Evolutionary conservation across 2,797 vertebrate species (phyloP).

Genomic region (Acanthurus leucopareius): DNA sequence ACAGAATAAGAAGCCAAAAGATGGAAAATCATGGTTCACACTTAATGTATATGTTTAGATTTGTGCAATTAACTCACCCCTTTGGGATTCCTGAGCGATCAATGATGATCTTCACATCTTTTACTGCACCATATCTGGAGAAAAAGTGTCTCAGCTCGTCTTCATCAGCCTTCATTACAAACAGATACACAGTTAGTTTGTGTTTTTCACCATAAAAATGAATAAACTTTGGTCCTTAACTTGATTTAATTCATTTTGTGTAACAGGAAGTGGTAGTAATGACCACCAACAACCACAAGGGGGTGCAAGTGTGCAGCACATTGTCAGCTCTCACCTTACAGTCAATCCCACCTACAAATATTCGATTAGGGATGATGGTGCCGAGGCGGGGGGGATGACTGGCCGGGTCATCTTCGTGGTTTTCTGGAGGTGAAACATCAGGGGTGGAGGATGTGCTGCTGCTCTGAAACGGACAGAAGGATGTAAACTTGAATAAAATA

Average conservation of each 20-base stretch:
- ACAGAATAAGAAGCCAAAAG: not conserved
- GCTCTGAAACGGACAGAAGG: slow-evolving; percentile 78
- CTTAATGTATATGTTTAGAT: not conserved
- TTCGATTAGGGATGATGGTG: slow-evolving; percentile 89
- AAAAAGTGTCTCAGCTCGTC: slow-evolving; percentile 88
- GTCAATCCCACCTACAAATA: slow-evolving; percentile 92
- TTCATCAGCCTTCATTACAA: slow-evolving; percentile 85
- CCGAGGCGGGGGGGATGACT: slow-evolving; percentile 71
- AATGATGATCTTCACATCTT: slow-evolving; percentile 91
- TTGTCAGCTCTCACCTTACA: slow-evolving; percentile 81
- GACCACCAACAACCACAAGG: too few relatives aligned
- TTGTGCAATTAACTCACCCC: slow-evolving; percentile 81
- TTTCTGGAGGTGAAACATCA: slow-evolving; percentile 74
- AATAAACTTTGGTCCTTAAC: too few relatives aligned
- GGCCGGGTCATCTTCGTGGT: slow-evolving; percentile 3
- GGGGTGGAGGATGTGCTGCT: slow-evolving; percentile 81
- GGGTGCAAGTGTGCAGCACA: too few relatives aligned
- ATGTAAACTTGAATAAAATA: slow-evolving; percentile 14
- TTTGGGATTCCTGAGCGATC: slow-evolving; percentile 89
- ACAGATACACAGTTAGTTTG: not conserved
- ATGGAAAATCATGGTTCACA: too few relatives aligned
- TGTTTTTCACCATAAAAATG: too few relatives aligned
- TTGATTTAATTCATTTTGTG: too few relatives aligned
- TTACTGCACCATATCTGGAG: slow-evolving; percentile 88
- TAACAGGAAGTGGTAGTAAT: too few relatives aligned